Percentiles rank a stretch among this genome's conserved stretches.
Conservation (phyloP, 2,888 invertebrate species). For the Hesperia comma region DNA sequence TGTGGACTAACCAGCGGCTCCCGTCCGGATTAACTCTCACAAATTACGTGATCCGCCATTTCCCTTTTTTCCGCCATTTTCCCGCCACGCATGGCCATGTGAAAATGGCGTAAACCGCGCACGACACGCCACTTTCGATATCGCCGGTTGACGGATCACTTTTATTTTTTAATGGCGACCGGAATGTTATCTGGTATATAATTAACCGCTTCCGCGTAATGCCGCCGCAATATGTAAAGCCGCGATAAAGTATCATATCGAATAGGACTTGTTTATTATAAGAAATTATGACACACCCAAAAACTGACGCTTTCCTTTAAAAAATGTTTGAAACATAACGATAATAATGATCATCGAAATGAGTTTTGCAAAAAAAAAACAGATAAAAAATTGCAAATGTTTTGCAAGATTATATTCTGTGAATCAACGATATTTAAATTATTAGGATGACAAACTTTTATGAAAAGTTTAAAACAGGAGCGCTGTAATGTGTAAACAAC, state of each 20-base stretch:
- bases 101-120: slow-evolving; percentile 61
- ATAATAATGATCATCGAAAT: too few relatives aligned
- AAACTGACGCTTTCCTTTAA: neutral
- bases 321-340: neutral
- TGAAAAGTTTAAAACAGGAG: too few relatives aligned
- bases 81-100: slow-evolving; percentile 53
- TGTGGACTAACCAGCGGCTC: slow-evolving; percentile 32
- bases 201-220: slow-evolving; percentile 27
- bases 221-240: neutral
- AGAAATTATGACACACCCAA: neutral
- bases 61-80: slow-evolving; percentile 50
- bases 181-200: slow-evolving; percentile 17
- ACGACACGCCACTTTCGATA: slow-evolving; percentile 58
- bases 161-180: slow-evolving; percentile 48
- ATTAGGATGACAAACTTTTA: too few relatives aligned
- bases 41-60: slow-evolving; percentile 27
- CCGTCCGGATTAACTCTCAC: slow-evolving; percentile 43
- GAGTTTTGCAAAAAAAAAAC: too few relatives aligned
- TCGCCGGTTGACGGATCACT: slow-evolving; percentile 43
- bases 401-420: too few relatives aligned
- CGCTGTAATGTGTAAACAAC: too few relatives aligned
- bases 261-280: neutral
- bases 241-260: neutral
- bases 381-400: too few relatives aligned
- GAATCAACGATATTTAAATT: too few relatives aligned